Percentiles rank a stretch among this genome's conserved stretches.
phyloP scores from a whole-genome alignment of 2,113 vertebrate genomes.

The Dipodomys merriami region DNA sequence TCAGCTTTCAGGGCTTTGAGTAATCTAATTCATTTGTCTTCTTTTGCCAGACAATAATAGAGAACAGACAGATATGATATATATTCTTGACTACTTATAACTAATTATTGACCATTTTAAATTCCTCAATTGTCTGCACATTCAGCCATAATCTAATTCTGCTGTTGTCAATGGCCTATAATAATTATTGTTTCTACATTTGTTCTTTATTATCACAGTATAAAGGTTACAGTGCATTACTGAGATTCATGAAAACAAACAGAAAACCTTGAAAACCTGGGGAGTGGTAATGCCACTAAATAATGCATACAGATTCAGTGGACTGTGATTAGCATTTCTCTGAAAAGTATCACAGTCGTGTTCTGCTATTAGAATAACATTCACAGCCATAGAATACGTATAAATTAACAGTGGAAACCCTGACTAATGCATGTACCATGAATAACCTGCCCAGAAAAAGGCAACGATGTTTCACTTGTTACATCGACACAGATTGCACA shows the following conservation, averaged over 20 bases:
- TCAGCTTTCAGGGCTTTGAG: background rate
- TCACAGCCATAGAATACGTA: conserved; percentile 37
- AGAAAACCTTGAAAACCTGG: background rate
- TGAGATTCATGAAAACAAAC: conserved; percentile 64
- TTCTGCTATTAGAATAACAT: conserved; percentile 45
- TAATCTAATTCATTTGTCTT: background rate
- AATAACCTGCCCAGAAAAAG: conserved; percentile 56
- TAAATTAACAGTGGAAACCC: conserved; percentile 50
- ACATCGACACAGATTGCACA: background rate
- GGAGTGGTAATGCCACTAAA: conserved; percentile 46
- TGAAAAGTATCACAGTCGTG: conserved; percentile 52
- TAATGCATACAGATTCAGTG: conserved; percentile 58
- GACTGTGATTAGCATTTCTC: conserved; percentile 51
- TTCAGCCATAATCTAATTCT: conserved; percentile 1
- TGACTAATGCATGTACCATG: conserved; percentile 54
- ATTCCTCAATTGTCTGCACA: background rate
- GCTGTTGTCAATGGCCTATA: conserved; percentile 30
- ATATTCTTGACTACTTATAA: background rate
- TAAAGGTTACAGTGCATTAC: conserved; percentile 53
- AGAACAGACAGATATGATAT: background rate
- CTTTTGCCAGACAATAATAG: background rate
- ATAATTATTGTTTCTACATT: conserved; percentile 60
- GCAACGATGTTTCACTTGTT: conserved; percentile 16
- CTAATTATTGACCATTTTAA: conserved; percentile 11
- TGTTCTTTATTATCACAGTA: conserved; percentile 59